A percentile compares a stretch with the other conserved stretches of the same genome.
phyloP scores from a whole-genome alignment of 2,113 vertebrate species.

The Leptosomus discolor region DNA sequence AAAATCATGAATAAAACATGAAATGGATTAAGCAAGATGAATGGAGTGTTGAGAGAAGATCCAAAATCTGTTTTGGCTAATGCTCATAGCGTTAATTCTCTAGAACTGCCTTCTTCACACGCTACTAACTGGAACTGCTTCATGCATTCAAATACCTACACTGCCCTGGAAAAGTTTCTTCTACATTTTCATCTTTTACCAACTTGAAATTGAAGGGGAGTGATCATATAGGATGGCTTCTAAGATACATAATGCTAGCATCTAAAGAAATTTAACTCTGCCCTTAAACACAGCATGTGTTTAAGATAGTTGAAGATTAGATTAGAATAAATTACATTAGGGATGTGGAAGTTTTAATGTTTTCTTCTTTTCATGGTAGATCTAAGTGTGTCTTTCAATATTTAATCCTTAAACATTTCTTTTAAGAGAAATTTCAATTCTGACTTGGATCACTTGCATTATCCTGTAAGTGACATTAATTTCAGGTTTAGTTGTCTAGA shows the following conservation, averaged over 20 bases:
- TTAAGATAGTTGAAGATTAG: neutral
- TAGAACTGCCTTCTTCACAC: conserved; percentile 3
- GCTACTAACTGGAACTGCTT: neutral
- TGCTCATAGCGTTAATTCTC: conserved; percentile 22
- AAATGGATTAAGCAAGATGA: conserved; percentile 61
- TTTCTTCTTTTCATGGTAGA: neutral
- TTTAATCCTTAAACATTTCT: neutral
- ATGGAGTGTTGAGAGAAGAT: conserved; percentile 36
- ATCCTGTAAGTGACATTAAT: neutral
- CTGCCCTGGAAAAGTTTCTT: neutral
- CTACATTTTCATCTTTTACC: neutral
- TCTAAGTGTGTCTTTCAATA: neutral
- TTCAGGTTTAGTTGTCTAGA: neutral
- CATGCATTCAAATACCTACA: neutral
- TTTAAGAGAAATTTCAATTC: neutral
- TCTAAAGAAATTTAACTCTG: neutral
- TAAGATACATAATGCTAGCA: neutral
- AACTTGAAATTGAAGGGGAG: neutral
- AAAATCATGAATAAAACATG: conserved; percentile 63
- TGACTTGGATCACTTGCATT: neutral
- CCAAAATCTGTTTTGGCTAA: conserved; percentile 53
- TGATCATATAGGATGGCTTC: neutral
- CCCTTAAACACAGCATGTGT: neutral
- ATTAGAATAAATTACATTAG: neutral
- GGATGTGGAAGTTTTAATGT: neutral